Evolutionary conservation across 2,113 vertebrate genomes (phyloP), one percentile per base, ranked within the genome.

Genomic region (Phrynosoma platyrhinos): DNA sequence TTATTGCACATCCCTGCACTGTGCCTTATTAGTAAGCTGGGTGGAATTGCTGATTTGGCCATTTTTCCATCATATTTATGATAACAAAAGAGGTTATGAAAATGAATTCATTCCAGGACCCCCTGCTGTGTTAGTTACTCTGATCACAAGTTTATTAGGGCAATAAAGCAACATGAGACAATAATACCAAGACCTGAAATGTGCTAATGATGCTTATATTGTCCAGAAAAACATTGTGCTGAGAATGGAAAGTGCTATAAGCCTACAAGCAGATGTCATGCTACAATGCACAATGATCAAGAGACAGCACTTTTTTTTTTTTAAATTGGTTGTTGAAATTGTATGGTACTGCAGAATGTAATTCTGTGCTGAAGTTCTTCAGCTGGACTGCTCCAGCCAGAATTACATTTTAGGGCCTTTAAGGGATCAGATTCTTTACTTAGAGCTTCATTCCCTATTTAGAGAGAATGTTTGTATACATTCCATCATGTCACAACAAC

Each of bases 91-190:
- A 94, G 83, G 92, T 96, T 97, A 96, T 95, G 96, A 95, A 97
- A 97, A 96, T 96, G 93, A 97, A 95, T 96, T 96, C 92, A 80
- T 94, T 93, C 82, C 0, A 36, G 95, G 94, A 95, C 75, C 53
- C 94, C 93, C 92, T 53, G 92, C 94, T 94, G 94, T 92, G 94
- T 95, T 95, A 96, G 95, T 95, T 95, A 95, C 94, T 90, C 87
- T 94, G 95, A 97, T 95, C 95, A 93, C 92, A 96, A 95, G 94
- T 97, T 97, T 96, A 97, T 97, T 96, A 95, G 95, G 87, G 92
- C 91, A 96, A 96, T 97, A 97, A 97, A 97, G 92, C 93, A 96
- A 96, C 94, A 94, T 84, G 94, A 96, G 92, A 94, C 88, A 91
- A 94, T 96, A 95, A 95, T 83, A 64, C 86, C 85, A 82, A 83